Conservation (phyloP, 2,797 vertebrate genomes). For the Hozukius guyotensis region DNA sequence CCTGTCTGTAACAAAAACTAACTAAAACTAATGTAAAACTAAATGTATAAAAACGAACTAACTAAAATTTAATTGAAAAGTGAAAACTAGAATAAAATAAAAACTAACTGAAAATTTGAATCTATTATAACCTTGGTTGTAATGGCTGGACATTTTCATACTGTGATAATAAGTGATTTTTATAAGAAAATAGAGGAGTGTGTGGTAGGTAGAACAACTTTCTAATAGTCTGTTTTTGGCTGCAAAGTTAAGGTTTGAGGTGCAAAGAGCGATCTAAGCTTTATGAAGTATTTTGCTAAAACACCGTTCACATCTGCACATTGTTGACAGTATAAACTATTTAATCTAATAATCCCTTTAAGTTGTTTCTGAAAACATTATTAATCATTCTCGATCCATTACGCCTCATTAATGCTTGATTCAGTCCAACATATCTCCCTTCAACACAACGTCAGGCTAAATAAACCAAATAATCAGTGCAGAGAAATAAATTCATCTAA, state of each 20-base stretch:
- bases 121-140: background rate
- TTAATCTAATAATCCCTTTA: slow-evolving; percentile 23
- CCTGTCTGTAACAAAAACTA: too few species aligned
- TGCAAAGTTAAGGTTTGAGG: background rate
- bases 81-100: too few species aligned
- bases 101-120: too few species aligned
- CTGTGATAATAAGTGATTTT: background rate
- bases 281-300: background rate
- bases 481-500: slow-evolving; percentile 15
- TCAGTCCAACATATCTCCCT: background rate
- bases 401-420: slow-evolving; percentile 3
- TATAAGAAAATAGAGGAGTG: background rate
- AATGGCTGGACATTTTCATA: background rate
- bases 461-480: slow-evolving; percentile 20
- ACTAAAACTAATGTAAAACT: too few species aligned
- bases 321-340: background rate
- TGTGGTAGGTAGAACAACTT: background rate
- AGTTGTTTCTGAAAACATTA: slow-evolving; percentile 15
- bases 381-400: slow-evolving; percentile 6
- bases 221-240: background rate
- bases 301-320: background rate
- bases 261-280: background rate
- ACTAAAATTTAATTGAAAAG: too few species aligned
- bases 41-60: too few species aligned
- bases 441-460: background rate